phyloP scores from a whole-genome alignment of 2,797 vertebrate species.

The Muscicapa striata region DNA sequence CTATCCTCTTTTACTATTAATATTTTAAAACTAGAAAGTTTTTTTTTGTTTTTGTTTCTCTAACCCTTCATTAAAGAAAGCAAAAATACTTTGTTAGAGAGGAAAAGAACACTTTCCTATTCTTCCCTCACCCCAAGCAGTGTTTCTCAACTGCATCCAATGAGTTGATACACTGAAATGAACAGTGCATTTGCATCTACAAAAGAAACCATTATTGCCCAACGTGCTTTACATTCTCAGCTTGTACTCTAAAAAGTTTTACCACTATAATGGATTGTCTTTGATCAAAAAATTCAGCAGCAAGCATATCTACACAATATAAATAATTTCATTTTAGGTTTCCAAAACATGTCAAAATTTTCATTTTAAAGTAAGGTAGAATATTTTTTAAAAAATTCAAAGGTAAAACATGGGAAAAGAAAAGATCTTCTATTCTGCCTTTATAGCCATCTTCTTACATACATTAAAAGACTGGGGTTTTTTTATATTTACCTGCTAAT shows the following conservation, averaged over 20 bases:
- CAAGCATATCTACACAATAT: background rate
- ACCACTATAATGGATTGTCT: background rate
- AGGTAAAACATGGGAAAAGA: background rate
- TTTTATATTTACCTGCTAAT: background rate
- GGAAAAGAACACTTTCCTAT: background rate
- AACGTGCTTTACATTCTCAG: background rate
- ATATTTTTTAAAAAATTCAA: fast-evolving
- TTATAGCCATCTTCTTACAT: background rate
- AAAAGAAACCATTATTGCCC: background rate
- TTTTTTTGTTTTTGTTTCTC: background rate
- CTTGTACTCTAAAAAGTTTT: background rate
- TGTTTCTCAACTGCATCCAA: background rate
- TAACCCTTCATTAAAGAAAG: background rate
- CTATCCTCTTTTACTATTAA: background rate
- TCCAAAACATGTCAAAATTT: background rate
- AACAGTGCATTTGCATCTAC: background rate
- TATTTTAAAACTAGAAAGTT: background rate
- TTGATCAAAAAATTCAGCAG: background rate
- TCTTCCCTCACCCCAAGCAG: background rate
- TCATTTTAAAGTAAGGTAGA: background rate
- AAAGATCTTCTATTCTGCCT: background rate
- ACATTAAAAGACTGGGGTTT: background rate
- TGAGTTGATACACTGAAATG: background rate
- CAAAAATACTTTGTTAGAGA: background rate
- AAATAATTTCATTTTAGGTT: background rate